phyloP scores from a whole-genome alignment of 1,140 invertebrate genomes.

The Aphis gossypii region DNA sequence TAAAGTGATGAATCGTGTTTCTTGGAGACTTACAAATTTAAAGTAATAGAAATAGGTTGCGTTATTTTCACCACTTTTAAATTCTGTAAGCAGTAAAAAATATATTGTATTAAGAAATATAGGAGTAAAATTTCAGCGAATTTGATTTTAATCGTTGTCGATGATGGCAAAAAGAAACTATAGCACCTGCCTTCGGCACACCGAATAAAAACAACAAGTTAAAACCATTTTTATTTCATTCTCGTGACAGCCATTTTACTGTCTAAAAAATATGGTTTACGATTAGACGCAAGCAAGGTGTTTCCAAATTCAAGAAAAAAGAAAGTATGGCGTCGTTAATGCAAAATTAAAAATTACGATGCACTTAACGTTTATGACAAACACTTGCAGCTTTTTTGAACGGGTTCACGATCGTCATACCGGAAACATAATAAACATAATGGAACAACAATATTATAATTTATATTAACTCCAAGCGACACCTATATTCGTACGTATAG shows the following conservation, averaged over 20 bases:
- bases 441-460: neutral
- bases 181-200: neutral
- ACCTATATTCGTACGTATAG: neutral
- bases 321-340: neutral
- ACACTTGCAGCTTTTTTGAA: neutral
- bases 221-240: neutral
- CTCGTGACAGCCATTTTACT: neutral
- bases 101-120: neutral
- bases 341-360: neutral
- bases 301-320: neutral
- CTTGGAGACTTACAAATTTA: neutral
- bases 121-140: neutral
- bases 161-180: neutral
- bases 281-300: neutral
- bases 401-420: neutral
- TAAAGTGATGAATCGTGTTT: neutral
- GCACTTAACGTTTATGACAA: neutral
- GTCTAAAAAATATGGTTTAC: neutral
- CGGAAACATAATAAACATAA: neutral
- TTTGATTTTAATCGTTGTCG: neutral
- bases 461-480: neutral
- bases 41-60: neutral
- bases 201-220: neutral
- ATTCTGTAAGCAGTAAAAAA: neutral
- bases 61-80: neutral